Conservation (phyloP, 1,140 invertebrate species). For the Macrosteles quadrilineatus region DNA sequence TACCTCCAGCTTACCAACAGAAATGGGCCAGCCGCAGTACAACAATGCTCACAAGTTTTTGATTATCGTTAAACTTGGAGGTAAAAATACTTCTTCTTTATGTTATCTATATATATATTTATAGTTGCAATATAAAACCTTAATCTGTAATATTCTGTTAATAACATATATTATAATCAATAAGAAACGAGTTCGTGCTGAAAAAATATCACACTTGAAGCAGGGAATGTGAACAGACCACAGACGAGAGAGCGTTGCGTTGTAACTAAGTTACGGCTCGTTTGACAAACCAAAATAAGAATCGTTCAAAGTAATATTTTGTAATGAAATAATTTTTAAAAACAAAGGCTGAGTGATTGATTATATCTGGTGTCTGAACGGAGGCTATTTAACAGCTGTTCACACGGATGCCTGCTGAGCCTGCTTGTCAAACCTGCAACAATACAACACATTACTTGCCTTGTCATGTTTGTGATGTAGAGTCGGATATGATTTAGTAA, state of each 20-base stretch:
- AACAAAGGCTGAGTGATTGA: too few relatives aligned
- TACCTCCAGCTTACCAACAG: background rate
- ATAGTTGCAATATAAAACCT: conserved; percentile 26
- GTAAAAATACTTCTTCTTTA: conserved; percentile 5
- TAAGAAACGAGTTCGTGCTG: conserved; percentile 5
- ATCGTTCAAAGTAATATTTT: too few relatives aligned
- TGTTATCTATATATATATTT: conserved; percentile 15
- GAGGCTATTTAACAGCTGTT: too few relatives aligned
- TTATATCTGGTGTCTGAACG: too few relatives aligned
- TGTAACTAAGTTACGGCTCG: too few relatives aligned
- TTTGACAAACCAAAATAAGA: too few relatives aligned
- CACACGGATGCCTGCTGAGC: too few relatives aligned
- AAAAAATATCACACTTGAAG: conserved; percentile 17
- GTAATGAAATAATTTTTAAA: too few relatives aligned
- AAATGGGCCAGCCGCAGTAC: background rate
- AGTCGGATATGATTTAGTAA: too few relatives aligned
- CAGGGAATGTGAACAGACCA: conserved; percentile 20
- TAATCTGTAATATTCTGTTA: conserved; percentile 7
- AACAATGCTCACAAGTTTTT: background rate
- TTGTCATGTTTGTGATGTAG: too few relatives aligned
- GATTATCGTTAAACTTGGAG: background rate
- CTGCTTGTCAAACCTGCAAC: too few relatives aligned
- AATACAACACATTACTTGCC: too few relatives aligned
- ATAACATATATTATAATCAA: conserved; percentile 11
- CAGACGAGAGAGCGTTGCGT: background rate